Evolutionary conservation across 2,113 vertebrate genomes (phyloP).

Genomic region (Chrysemys picta): DNA sequence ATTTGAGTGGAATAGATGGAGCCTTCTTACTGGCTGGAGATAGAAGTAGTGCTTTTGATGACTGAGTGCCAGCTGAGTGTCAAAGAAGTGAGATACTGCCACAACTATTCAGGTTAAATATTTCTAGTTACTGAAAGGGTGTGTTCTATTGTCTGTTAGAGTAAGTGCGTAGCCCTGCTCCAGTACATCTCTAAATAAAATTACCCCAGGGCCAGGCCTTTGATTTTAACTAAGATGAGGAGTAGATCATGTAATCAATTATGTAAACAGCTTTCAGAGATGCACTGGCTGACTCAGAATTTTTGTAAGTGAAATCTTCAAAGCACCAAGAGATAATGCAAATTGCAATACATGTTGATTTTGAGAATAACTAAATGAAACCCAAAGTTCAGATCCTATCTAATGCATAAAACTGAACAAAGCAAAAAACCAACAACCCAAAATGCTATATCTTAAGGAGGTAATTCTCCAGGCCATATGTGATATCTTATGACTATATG

Average conservation of each 20-base stretch:
- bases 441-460: neutral
- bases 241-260: fast-evolving
- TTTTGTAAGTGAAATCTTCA: neutral
- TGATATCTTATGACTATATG: fast-evolving
- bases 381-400: neutral
- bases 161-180: neutral
- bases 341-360: neutral
- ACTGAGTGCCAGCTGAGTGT: neutral
- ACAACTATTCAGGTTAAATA: neutral
- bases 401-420: neutral
- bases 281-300: neutral
- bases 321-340: neutral
- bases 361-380: neutral
- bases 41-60: neutral
- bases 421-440: neutral
- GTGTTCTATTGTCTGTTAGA: neutral
- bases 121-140: neutral
- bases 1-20: fast-evolving
- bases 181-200: neutral
- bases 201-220: neutral
- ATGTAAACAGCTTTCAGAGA: neutral
- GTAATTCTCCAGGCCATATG: fast-evolving
- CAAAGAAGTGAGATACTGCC: neutral
- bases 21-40: neutral
- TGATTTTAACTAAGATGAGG: neutral